These are phyloP conservation scores for Thymelicus lineola DNA, from an alignment of 2,888 invertebrate genomes.

Conservation along the genomic window DNA sequence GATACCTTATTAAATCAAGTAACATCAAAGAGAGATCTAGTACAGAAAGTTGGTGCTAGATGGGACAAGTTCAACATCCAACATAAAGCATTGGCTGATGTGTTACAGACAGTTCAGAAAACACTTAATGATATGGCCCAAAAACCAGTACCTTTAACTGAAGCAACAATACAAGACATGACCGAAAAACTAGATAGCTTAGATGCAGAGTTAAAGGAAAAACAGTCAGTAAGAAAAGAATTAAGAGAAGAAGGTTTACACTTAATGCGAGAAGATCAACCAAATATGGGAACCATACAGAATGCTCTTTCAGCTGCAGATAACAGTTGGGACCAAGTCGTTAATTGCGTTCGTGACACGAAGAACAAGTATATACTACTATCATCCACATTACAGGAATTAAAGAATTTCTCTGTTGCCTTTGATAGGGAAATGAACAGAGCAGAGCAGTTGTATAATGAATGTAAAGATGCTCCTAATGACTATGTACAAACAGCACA, in stretches of 20 bases:
- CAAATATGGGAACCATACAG: conserved; percentile 92
- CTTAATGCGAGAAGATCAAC: conserved; percentile 92
- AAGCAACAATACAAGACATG: conserved; percentile 77
- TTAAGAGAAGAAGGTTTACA: conserved; percentile 92
- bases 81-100: conserved; percentile 88
- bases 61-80: conserved; percentile 92
- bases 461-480: conserved; percentile 87
- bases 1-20: conserved; percentile 88
- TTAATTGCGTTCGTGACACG: conserved; percentile 89
- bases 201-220: conserved; percentile 84
- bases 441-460: conserved; percentile 87
- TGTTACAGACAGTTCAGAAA: conserved; percentile 85
- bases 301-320: conserved; percentile 91
- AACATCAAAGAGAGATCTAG: conserved; percentile 87
- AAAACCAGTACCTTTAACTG: conserved; percentile 74
- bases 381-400: conserved; percentile 90
- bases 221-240: conserved; percentile 87
- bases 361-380: conserved; percentile 90
- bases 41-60: conserved; percentile 89
- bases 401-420: conserved; percentile 89
- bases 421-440: conserved; percentile 89
- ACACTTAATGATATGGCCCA: conserved; percentile 85
- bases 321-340: conserved; percentile 92
- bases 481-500: conserved; percentile 90
- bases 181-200: conserved; percentile 82